Evolutionary conservation across 2,888 invertebrate genomes (phyloP).

Genomic region (Clistopyga incitator): DNA sequence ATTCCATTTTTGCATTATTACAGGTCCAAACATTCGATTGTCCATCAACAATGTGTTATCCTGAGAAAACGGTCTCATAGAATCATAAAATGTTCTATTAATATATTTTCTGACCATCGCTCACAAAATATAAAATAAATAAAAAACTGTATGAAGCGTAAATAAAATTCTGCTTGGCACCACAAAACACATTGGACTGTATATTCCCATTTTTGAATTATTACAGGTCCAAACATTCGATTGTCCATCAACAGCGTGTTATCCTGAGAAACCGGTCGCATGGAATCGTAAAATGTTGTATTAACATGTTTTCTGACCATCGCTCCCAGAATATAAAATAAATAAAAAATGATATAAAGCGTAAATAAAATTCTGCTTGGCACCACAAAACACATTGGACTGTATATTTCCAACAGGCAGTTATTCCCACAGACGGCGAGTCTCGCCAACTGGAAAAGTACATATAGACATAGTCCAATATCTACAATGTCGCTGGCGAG

Average conservation of each 20-base stretch:
- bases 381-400: background rate
- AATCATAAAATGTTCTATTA: background rate
- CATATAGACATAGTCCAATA: conserved; percentile 27
- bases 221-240: too few species aligned
- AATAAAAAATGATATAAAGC: background rate
- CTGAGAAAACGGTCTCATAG: background rate
- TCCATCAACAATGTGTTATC: background rate
- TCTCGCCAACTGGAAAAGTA: conserved; percentile 23
- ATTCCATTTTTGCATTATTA: background rate
- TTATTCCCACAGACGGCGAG: background rate
- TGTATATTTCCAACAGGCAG: background rate
- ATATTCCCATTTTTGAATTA: too few species aligned
- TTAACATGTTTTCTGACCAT: background rate
- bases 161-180: background rate
- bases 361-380: conserved; percentile 2
- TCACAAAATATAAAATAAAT: background rate
- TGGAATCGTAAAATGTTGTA: background rate
- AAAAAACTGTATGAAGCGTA: background rate
- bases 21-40: background rate
- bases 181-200: background rate
- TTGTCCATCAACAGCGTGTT: background rate
- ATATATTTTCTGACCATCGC: background rate
- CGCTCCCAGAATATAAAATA: background rate
- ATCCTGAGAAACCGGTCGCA: background rate
- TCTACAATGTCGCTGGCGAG: conserved; percentile 30